Evolutionary conservation across 2,888 invertebrate species (phyloP).

Genomic region (Perdita meconis): DNA sequence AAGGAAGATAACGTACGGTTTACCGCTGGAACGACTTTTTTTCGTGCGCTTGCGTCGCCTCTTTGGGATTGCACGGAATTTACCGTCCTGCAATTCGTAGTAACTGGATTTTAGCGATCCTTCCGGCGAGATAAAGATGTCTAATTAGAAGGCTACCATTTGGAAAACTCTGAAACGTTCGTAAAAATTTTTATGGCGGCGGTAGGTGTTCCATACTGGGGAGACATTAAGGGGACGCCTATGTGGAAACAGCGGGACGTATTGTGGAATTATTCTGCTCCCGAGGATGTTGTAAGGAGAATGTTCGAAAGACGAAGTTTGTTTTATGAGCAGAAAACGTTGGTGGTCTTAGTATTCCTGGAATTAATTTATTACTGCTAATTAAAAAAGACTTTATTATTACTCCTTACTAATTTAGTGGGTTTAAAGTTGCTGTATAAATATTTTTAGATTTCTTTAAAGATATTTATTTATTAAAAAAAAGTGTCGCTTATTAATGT

Average conservation of each 20-base stretch:
- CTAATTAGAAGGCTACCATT: constrained; percentile 30
- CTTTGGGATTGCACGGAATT: constrained; percentile 31
- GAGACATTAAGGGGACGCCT: background rate
- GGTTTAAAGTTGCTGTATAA: too few relatives aligned
- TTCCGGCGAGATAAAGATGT: constrained; percentile 42
- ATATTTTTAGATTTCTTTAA: too few relatives aligned
- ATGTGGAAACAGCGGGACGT: background rate
- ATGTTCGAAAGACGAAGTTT: background rate
- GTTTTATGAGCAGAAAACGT: constrained; percentile 13
- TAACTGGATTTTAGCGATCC: constrained; percentile 11
- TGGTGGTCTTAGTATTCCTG: background rate
- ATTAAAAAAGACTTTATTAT: too few relatives aligned
- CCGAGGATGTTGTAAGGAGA: background rate
- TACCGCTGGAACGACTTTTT: background rate
- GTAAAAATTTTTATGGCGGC: constrained; percentile 11
- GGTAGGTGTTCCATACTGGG: constrained; percentile 9
- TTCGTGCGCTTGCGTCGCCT: background rate
- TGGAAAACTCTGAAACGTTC: background rate
- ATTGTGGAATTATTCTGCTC: constrained; percentile 1
- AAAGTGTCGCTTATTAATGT: too few relatives aligned
- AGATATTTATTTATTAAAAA: too few relatives aligned
- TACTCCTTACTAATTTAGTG: too few relatives aligned
- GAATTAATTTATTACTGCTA: too few relatives aligned
- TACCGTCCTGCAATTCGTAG: constrained; percentile 23
- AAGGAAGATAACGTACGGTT: too few relatives aligned